Base-by-base conservation (phyloP, 2,113 vertebrate species). In the Mus musculus region DNA sequence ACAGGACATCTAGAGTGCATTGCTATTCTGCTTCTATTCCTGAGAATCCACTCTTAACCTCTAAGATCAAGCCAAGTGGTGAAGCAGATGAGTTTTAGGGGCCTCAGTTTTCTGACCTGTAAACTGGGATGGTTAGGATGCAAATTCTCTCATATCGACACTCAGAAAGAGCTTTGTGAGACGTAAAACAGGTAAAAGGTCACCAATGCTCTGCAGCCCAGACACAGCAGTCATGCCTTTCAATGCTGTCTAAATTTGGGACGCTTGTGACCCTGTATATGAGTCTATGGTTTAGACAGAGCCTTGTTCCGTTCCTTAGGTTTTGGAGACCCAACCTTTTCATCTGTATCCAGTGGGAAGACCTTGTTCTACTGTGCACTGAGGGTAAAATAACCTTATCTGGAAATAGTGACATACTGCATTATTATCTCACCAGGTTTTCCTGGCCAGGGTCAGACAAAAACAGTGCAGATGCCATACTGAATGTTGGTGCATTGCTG, bases 401-500 rank as follows among this genome's bases (percentile, higher is more conserved):
- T 88, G 85, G 56, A 14, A 90, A 89, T 78, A 75, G 63, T n/a
- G 89, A 22, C 26, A 49, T 17, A 65, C 4, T 61, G 20, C 24
- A 28, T 12, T 67, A 54, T 77, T 81, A 30, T 46, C 81, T 77
- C 54, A 33, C 24, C 28, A n/a, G 11, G 69, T 72, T 85, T 92
- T 82, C 46, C 46, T 5, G 59, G 54, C 61, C 22, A 5, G 24
- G 1, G 26, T 85, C 49, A 30, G 67, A 77, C 10, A 13, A 61
- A 4, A 85, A 61, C 56, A 84, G 28, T 2, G 3, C 36, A 12
- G 56, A 13, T 11, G 2, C 39, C 7, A 1, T 19, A 30, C 89
- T 19, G 22, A 80, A 95, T 61, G 77, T 69, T 88, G 80, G 91
- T 76, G 72, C 78, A 75, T 67, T 30, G 24, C 94, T 96, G 69